Conservation (phyloP, 2,888 invertebrate species). For the Aphodius granarius region DNA sequence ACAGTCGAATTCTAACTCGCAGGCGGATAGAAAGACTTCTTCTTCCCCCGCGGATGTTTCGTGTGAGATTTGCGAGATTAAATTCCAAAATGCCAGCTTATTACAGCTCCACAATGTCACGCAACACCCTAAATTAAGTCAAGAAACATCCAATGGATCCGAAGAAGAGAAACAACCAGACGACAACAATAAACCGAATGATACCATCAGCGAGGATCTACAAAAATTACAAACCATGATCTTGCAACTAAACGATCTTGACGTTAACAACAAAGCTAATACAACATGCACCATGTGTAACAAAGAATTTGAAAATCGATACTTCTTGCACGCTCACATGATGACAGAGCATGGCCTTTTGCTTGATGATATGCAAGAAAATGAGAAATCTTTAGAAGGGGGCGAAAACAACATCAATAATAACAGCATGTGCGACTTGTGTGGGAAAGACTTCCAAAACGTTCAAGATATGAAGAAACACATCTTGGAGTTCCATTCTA, state of each 20-base stretch:
- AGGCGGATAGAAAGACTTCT: constrained; percentile 57
- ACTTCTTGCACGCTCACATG: constrained; percentile 70
- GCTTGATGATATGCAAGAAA: constrained; percentile 51
- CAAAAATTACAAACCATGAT: constrained; percentile 91
- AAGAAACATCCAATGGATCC: constrained; percentile 28
- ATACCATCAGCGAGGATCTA: constrained; percentile 79
- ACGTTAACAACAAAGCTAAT: constrained; percentile 59
- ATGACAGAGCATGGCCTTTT: constrained; percentile 67
- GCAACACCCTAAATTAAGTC: constrained; percentile 44
- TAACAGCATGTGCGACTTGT: constrained; percentile 52
- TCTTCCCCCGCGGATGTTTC: constrained; percentile 53
- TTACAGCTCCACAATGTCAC: constrained; percentile 52
- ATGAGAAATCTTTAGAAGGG: constrained; percentile 45
- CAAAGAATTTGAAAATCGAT: constrained; percentile 71
- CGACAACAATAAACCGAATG: constrained; percentile 47
- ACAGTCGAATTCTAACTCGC: constrained; percentile 56
- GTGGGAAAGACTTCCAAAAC: constrained; percentile 55
- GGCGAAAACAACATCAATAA: constrained; percentile 46
- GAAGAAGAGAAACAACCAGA: constrained; percentile 30
- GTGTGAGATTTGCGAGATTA: constrained; percentile 57
- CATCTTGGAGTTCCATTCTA: constrained; percentile 67
- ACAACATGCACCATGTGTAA: constrained; percentile 70
- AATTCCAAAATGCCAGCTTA: constrained; percentile 56
- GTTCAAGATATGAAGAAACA: constrained; percentile 71
- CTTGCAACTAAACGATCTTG: constrained; percentile 81